Evolutionary conservation across 2,113 vertebrate genomes (phyloP).

Genomic region (Onychostruthus taczanowskii): DNA sequence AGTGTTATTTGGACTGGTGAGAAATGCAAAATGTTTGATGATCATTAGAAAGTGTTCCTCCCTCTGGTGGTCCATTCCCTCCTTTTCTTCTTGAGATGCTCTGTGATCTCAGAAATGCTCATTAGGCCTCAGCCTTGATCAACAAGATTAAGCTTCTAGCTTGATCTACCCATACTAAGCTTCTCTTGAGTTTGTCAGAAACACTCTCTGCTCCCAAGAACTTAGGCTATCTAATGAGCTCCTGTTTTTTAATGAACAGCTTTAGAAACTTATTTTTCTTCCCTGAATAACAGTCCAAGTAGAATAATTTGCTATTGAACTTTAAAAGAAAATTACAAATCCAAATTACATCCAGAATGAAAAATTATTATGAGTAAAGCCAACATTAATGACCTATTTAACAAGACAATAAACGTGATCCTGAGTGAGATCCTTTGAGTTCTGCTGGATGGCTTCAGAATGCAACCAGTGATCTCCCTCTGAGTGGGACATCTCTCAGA

Average conservation of each 20-base stretch:
- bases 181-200: background rate
- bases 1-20: background rate
- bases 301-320: background rate
- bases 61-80: background rate
- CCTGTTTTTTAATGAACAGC: background rate
- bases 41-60: background rate
- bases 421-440: background rate
- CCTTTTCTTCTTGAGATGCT: background rate
- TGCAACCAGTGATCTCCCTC: background rate
- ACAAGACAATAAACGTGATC: background rate
- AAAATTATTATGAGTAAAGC: background rate
- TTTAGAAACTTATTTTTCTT: background rate
- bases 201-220: background rate
- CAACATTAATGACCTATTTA: background rate
- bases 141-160: too few species aligned
- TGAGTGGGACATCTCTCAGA: background rate
- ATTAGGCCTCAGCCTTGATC: background rate
- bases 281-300: background rate
- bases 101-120: background rate
- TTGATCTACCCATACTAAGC: background rate
- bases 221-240: background rate
- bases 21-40: background rate
- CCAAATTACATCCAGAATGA: background rate
- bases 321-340: background rate
- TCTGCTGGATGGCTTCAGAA: background rate